Conservation (phyloP, 2,797 vertebrate genomes). For the Pipistrellus pygmaeus region DNA sequence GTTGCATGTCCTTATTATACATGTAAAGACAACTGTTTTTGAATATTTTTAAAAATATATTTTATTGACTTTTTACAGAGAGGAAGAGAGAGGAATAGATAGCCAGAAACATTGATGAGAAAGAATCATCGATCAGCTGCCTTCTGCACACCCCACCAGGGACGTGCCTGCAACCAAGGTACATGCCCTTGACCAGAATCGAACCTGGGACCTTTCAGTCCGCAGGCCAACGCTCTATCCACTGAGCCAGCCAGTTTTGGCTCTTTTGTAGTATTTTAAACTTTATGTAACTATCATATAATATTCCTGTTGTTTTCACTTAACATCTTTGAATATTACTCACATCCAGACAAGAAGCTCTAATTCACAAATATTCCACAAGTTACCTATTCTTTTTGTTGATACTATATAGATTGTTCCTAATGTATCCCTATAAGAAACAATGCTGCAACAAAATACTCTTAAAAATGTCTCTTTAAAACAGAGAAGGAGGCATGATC, state of each 20-base stretch:
- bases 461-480: background rate
- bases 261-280: background rate
- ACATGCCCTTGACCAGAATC: too few relatives aligned
- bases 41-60: background rate
- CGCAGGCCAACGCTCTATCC: too few relatives aligned
- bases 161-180: too few relatives aligned
- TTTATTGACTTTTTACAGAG: too few relatives aligned
- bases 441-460: background rate
- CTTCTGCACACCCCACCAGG: too few relatives aligned
- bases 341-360: constrained; percentile 24
- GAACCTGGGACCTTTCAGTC: too few relatives aligned
- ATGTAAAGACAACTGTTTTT: background rate
- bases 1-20: background rate
- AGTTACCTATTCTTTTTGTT: constrained; percentile 27
- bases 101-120: too few relatives aligned
- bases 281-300: constrained; percentile 2
- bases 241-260: too few relatives aligned
- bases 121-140: too few relatives aligned
- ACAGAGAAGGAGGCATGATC: background rate
- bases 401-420: background rate
- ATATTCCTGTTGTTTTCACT: background rate
- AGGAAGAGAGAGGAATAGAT: too few relatives aligned
- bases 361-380: constrained; percentile 35
- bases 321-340: constrained; percentile 1
- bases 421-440: constrained; percentile 38